Evolutionary conservation across 2,888 invertebrate genomes (phyloP).

Genomic region (Blomia tropicalis): DNA sequence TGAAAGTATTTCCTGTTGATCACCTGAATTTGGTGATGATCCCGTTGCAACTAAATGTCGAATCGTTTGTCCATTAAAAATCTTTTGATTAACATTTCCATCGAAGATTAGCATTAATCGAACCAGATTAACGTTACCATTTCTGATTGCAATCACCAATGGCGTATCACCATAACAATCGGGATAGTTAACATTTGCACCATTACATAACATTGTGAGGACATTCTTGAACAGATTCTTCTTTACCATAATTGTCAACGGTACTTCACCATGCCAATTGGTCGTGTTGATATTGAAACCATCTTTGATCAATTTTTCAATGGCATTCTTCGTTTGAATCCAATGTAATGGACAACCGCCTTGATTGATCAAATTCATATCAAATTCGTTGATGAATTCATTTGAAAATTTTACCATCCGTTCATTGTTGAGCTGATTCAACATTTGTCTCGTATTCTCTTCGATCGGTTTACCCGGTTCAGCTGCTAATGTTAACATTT

Average conservation of each 20-base stretch:
- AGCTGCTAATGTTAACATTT: background rate
- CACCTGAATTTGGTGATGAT: background rate
- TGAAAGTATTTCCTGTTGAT: background rate
- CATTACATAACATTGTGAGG: conserved; percentile 15
- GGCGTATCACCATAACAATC: conserved; percentile 64
- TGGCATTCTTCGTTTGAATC: conserved; percentile 53
- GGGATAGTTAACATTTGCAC: background rate
- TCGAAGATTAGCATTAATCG: conserved; percentile 72
- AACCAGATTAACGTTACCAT: conserved; percentile 32
- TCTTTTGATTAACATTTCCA: conserved; percentile 56
- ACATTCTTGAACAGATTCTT: conserved; percentile 5
- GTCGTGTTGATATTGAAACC: conserved; percentile 66
- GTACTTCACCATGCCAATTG: conserved; percentile 64
- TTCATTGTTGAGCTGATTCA: background rate
- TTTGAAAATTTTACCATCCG: conserved; percentile 12
- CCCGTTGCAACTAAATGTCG: background rate
- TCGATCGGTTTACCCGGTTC: background rate
- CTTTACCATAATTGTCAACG: conserved; percentile 15
- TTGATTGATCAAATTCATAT: conserved; percentile 56
- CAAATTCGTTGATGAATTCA: conserved; percentile 26
- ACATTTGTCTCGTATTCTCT: background rate
- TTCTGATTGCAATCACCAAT: conserved; percentile 55
- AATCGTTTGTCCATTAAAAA: background rate
- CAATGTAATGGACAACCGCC: conserved; percentile 83
- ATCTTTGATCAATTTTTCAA: conserved; percentile 53